Evolutionary conservation across 2,113 vertebrate genomes (phyloP).

Genomic region (Potamarius usumacintae): DNA sequence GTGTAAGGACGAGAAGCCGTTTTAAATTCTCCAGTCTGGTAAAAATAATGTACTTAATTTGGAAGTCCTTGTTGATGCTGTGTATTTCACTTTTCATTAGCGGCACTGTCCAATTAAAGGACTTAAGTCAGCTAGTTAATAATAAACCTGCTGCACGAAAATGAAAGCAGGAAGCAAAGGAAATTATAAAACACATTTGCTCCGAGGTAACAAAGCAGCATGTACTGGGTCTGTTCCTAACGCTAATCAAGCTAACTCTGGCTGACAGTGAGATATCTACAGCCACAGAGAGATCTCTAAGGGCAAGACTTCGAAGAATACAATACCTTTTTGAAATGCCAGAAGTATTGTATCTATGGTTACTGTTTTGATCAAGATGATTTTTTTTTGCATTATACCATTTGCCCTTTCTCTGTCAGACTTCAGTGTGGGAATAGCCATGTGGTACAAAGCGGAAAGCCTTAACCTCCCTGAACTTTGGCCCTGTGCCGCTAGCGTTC

Average conservation of each 20-base stretch:
- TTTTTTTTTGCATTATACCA: slow-evolving; percentile 36
- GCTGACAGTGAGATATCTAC: slow-evolving; percentile 49
- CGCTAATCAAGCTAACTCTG: slow-evolving; percentile 48
- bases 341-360: slow-evolving; percentile 48
- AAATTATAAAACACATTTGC: slow-evolving; percentile 32
- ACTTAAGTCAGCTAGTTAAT: neutral
- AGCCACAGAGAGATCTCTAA: slow-evolving; percentile 29
- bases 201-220: slow-evolving; percentile 29
- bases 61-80: slow-evolving; percentile 1
- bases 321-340: slow-evolving; percentile 48
- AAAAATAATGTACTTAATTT: slow-evolving; percentile 4
- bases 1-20: slow-evolving; percentile 20
- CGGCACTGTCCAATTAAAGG: neutral
- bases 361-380: slow-evolving; percentile 48
- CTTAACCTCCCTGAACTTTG: slow-evolving; percentile 38
- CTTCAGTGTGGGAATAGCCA: slow-evolving; percentile 11
- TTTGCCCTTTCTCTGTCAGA: slow-evolving; percentile 47
- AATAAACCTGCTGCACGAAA: neutral
- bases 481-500: slow-evolving; percentile 25
- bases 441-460: slow-evolving; percentile 25
- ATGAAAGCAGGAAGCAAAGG: neutral
- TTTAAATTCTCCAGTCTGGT: neutral
- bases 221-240: slow-evolving; percentile 39
- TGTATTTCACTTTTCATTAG: neutral
- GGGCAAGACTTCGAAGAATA: slow-evolving; percentile 44